Percentiles rank a stretch among this genome's conserved stretches.
Conservation (phyloP, 2,113 vertebrate genomes). For the Scytalopus superciliaris region DNA sequence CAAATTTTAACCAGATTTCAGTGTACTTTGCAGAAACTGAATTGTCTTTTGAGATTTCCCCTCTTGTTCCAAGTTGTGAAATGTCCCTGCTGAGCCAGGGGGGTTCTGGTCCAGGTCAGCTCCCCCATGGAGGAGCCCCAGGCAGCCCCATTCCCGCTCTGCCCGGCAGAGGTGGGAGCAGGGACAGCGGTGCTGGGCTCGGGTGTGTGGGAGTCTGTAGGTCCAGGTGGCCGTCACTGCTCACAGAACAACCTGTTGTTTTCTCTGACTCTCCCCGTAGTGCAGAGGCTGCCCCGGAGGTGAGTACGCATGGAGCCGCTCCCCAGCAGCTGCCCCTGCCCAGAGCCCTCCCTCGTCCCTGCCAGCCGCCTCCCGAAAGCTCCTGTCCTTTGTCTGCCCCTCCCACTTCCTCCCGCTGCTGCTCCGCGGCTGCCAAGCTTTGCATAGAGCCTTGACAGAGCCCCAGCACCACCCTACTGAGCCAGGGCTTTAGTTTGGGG, state of each 20-base stretch:
- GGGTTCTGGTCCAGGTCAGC: accelerated
- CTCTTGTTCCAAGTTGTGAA: neutral
- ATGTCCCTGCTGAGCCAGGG: neutral
- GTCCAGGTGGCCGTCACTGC: neutral
- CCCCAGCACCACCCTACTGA: neutral
- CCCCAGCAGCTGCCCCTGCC: constrained; percentile 1
- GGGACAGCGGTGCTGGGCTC: neutral
- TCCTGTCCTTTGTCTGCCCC: constrained; percentile 3
- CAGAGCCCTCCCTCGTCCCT: neutral
- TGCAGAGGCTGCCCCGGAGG: constrained; percentile 13
- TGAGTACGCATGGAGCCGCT: constrained; percentile 44
- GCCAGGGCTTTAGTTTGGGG: constrained; percentile 5
- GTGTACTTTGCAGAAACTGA: neutral
- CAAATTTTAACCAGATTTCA: neutral
- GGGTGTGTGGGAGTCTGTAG: neutral
- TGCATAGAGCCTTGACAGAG: constrained; percentile 31
- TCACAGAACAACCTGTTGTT: constrained; percentile 33
- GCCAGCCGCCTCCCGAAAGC: neutral
- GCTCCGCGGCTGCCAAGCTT: constrained; percentile 51
- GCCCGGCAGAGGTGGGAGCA: neutral
- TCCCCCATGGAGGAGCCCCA: neutral
- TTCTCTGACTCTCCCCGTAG: constrained; percentile 4
- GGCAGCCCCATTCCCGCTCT: accelerated
- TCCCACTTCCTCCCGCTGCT: neutral
- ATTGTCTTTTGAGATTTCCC: neutral